phyloP scores from a whole-genome alignment of 2,797 vertebrate species.

The Neosilurus mollespiculum region DNA sequence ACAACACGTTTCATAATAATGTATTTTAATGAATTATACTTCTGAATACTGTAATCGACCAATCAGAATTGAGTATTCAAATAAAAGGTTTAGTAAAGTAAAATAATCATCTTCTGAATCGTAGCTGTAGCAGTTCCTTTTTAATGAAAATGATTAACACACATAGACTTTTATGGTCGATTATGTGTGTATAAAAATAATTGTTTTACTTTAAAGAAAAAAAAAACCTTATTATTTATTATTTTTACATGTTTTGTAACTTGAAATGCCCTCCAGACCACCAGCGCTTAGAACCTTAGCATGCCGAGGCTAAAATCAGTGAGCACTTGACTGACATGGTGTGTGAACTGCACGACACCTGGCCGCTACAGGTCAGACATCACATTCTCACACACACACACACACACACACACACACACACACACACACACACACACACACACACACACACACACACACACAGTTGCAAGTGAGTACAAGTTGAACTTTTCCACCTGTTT shows the following conservation, averaged over 20 bases:
- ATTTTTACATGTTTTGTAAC: neutral
- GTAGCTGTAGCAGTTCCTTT: neutral
- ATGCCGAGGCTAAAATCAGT: slow-evolving; percentile 26
- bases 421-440: slow-evolving; percentile 2
- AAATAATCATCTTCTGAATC: neutral
- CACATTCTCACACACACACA: slow-evolving; percentile 14
- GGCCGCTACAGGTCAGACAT: slow-evolving; percentile 24
- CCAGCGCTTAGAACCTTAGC: slow-evolving; percentile 14
- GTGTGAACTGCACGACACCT: slow-evolving; percentile 18
- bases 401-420: slow-evolving; percentile 18
- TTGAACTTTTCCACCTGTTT: neutral
- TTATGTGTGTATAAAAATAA: neutral
- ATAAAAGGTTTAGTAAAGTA: too few species aligned
- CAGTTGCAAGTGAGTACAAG: neutral
- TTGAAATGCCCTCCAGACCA: neutral
- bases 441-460: slow-evolving; percentile 8
- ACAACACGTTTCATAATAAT: too few species aligned
- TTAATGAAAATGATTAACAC: neutral
- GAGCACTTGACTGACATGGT: slow-evolving; percentile 32
- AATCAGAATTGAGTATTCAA: too few species aligned
- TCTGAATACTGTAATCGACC: too few species aligned
- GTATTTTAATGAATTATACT: too few species aligned
- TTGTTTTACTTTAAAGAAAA: too few species aligned
- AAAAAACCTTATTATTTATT: neutral
- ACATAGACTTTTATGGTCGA: neutral